Base-by-base conservation (phyloP, 2,888 invertebrate genomes). In the Polydrusus tereticollis region DNA sequence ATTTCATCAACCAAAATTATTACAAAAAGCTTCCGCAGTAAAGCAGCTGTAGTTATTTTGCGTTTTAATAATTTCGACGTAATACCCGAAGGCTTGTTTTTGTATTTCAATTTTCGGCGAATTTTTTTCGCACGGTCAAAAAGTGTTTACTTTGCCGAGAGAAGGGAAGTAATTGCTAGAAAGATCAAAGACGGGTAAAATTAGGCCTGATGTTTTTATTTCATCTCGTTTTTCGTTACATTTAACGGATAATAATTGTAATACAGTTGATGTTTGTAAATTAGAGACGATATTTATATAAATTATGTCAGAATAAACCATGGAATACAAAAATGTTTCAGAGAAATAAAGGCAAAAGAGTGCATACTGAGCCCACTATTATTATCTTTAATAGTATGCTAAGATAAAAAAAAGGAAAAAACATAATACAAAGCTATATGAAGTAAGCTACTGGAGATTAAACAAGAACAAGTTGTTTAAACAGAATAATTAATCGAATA, bases 131-230 rank as follows among this genome's bases (percentile, higher is more conserved):
- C 47, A 47, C 21, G 20, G 21, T 10, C 47, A 20, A 47, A 47
- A 20, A 47, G 23, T 47, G 23, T 47, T 47, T 47, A 23, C 47
- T 21, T 47, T 47, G n/a, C 20, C 12, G n/a, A 47, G 47, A n/a
- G n/a, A n/a, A n/a, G 47, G 47, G n/a, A 47, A 47, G 47, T 47
- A 47, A 47, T 47, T 47, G 47, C 47, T 0, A 47, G 23, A 47
- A 12, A 21, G 47, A 47, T 47, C 47, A 47, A 47, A 47, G 47
- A 21, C 47, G 21, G n/a, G 47, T 23, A 47, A 20, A 23, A 47
- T 47, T 47, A 47, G 21, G 21, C 47, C 21, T 23, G 47, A 47
- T 20, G 47, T 47, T 47, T 47, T 47, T 47, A 47, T 47, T 47
- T 47, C 21, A 47, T 47, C 21, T 10, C 5, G 18, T 45, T 45